A percentile compares a stretch with the other conserved stretches of the same genome.
Evolutionary conservation across 2,113 vertebrate species (phyloP).

Genomic region (Piprites chloris): DNA sequence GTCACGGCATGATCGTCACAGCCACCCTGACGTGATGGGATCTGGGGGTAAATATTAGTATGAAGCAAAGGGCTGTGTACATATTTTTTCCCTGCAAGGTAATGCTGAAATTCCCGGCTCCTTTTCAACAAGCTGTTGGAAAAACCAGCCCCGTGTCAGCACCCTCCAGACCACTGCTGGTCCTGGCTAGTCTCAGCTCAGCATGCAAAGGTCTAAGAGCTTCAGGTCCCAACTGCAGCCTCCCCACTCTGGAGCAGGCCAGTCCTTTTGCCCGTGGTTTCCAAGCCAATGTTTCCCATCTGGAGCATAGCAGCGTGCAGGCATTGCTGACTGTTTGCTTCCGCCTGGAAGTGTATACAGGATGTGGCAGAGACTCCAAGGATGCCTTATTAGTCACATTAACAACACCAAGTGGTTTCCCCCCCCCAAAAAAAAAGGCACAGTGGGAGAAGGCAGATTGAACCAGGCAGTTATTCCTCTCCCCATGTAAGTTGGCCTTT

Average conservation of each 20-base stretch:
- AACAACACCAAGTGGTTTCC: neutral
- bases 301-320: neutral
- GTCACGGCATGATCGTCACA: rapidly evolving
- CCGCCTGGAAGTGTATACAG: neutral
- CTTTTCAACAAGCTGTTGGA: neutral
- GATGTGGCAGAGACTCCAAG: neutral
- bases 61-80: neutral
- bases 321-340: neutral
- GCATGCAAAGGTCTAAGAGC: neutral
- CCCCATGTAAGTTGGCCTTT: rapidly evolving
- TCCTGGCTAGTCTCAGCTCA: neutral
- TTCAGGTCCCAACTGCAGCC: neutral
- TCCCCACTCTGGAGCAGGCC: neutral
- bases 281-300: neutral
- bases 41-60: slow-evolving; percentile 28
- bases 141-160: neutral
- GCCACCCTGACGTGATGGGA: neutral
- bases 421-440: neutral
- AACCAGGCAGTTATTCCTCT: neutral
- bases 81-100: slow-evolving; percentile 15
- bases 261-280: neutral
- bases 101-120: neutral
- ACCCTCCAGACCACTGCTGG: neutral
- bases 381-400: neutral
- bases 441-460: neutral